Evolutionary conservation across 2,113 vertebrate genomes (phyloP), one percentile per base, ranked within the genome.

Genomic region (Zapus hudsonius): DNA sequence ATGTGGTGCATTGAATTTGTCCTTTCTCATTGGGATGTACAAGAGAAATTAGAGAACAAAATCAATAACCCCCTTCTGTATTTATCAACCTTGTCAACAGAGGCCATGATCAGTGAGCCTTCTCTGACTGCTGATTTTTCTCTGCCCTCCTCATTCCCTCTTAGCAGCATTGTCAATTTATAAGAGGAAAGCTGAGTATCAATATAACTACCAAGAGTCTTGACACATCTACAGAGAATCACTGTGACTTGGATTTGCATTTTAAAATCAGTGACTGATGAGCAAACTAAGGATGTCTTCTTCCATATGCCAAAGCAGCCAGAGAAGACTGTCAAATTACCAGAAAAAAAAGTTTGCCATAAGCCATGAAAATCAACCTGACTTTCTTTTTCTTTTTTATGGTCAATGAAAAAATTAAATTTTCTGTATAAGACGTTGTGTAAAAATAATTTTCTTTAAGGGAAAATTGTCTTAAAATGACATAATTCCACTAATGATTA

Each of bases 141-240:
- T 92, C 11, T 66, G 63, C 29, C 17, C 16, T 92, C 64, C 78
- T 72, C 44, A 82, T 72, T 83, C n/a, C 47, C n/a, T 70, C 40
- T 42, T 40, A 88, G 78, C 33, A 84, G 31, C 66, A 80, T 25
- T 83, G 83, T 66, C 83, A 63, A 92, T 93, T 95, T 94, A 70
- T 72, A 72, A 90, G 90, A 93, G 52, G 10, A 93, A 90, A 31
- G 52, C 74, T 84, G 31, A 76, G 47, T 22, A 91, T 94, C 93
- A 67, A 80, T 92, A 92, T 23, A 86, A 83, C 83, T 86, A 83
- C 64, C 83, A 85, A 93, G 83, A 93, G 83, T 92, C 81, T 95
- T 79, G 47, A 92, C 27, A 79, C 19, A 67, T 38, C 67, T 63
- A 52, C 27, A 90, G n/a, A 47, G 90, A 52, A 79, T 85, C 79